Percentiles rank a stretch among this genome's conserved stretches.
These are phyloP conservation scores for Zoanthus sansibaricus DNA, from an alignment of 92 coral and sea anemone genomes.

Conservation along the genomic window DNA sequence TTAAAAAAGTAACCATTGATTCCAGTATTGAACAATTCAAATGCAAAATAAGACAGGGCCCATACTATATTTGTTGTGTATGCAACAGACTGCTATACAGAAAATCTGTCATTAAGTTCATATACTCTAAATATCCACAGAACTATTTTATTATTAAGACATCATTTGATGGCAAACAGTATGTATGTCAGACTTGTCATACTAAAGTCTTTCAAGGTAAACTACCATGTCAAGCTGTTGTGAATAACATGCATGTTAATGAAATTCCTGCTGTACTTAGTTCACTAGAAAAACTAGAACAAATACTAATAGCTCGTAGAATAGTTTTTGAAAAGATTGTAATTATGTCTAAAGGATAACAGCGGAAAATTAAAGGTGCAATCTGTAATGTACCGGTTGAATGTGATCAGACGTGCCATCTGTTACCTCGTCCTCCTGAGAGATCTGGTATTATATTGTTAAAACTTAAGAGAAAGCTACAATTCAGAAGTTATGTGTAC, in stretches of 20 bases:
- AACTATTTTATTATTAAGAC: conserved; percentile 34
- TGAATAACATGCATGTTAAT: conserved; percentile 66
- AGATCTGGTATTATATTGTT: conserved; percentile 75
- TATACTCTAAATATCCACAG: conserved; percentile 2
- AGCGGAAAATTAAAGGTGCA: conserved; percentile 15
- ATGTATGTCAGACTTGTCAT: conserved; percentile 61
- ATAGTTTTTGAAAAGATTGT: conserved; percentile 66
- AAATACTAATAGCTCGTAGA: conserved; percentile 41
- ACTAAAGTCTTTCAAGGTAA: conserved; percentile 54
- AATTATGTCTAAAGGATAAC: conserved; percentile 11
- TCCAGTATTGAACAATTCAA: conserved; percentile 12
- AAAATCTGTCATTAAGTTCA: conserved; percentile 44
- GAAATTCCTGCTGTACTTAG: conserved; percentile 58
- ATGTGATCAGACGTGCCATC: conserved; percentile 48
- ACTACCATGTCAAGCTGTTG: conserved; percentile 62
- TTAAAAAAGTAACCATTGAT: conserved; percentile 17
- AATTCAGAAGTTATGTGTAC: conserved; percentile 73
- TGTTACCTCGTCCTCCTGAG: conserved; percentile 51
- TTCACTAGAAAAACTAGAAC: conserved; percentile 60
- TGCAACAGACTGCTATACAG: conserved; percentile 50
- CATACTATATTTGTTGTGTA: conserved; percentile 59
- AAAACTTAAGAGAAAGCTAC: conserved; percentile 71
- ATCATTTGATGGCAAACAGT: conserved; percentile 61
- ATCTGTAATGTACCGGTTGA: conserved; percentile 34
- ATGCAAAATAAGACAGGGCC: conserved; percentile 30